phyloP scores from a whole-genome alignment of 2,797 vertebrate species.

The Myiotriccus ornatus region DNA sequence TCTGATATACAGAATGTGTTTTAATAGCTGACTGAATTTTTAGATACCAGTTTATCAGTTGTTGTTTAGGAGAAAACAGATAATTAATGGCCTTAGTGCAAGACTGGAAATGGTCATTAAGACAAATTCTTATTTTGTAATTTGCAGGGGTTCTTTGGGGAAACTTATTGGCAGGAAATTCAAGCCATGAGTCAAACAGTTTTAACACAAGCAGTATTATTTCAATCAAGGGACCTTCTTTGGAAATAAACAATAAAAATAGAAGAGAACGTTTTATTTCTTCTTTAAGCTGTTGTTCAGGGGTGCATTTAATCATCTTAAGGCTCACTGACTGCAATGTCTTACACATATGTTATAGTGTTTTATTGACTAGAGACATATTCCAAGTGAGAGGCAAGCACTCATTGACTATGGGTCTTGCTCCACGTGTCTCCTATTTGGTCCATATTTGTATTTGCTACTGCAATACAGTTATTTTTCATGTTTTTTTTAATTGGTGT shows the following conservation, averaged over 20 bases:
- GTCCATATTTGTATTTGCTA: background rate
- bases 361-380: background rate
- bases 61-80: background rate
- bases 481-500: background rate
- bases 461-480: background rate
- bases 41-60: background rate
- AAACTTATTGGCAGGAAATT: background rate
- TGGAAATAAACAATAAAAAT: background rate
- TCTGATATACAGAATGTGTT: background rate
- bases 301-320: slow-evolving; percentile 5
- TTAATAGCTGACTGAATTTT: background rate
- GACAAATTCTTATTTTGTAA: background rate
- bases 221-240: background rate
- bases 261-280: background rate
- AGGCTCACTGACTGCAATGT: background rate
- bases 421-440: background rate
- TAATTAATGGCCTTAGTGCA: background rate
- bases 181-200: background rate
- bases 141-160: background rate
- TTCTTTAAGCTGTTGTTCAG: slow-evolving; percentile 1
- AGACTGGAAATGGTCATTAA: background rate
- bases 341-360: background rate
- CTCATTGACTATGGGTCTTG: background rate
- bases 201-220: background rate
- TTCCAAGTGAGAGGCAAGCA: background rate